These are phyloP conservation scores for Dermatemys mawii DNA, from an alignment of 2,113 vertebrate genomes.

Conservation along the genomic window DNA sequence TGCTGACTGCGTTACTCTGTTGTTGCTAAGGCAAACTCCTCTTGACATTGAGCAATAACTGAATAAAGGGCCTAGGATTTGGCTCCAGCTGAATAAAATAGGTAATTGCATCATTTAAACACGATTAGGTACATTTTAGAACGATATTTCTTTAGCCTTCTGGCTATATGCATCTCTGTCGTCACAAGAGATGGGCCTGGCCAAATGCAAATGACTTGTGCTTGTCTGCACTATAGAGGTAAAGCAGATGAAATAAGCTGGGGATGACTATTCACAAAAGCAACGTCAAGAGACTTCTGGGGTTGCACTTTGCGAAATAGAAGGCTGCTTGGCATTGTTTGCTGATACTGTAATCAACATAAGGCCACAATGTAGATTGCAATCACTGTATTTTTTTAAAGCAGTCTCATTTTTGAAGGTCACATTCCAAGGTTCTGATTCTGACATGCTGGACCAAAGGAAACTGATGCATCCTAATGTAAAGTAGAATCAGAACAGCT, in stretches of 20 bases:
- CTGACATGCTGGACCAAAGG: neutral
- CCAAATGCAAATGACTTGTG: neutral
- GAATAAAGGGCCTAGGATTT: neutral
- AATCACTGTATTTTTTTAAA: neutral
- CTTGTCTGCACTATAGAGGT: neutral
- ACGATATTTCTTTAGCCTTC: neutral
- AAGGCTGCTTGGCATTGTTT: neutral
- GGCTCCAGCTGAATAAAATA: neutral
- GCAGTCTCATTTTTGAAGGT: neutral
- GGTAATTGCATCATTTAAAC: constrained; percentile 3
- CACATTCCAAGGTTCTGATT: neutral
- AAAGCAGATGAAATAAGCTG: neutral
- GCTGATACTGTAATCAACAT: neutral
- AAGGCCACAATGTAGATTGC: neutral
- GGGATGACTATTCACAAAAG: neutral
- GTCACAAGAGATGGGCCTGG: neutral
- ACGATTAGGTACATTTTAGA: neutral
- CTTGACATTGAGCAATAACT: neutral
- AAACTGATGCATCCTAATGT: neutral
- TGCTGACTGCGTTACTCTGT: neutral
- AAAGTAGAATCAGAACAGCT: neutral
- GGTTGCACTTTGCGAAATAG: neutral
- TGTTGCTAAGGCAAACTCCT: neutral
- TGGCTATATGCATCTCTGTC: neutral
- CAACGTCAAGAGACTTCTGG: neutral